Base-by-base conservation (phyloP, 2,113 vertebrate species). In the Rhea americana region DNA sequence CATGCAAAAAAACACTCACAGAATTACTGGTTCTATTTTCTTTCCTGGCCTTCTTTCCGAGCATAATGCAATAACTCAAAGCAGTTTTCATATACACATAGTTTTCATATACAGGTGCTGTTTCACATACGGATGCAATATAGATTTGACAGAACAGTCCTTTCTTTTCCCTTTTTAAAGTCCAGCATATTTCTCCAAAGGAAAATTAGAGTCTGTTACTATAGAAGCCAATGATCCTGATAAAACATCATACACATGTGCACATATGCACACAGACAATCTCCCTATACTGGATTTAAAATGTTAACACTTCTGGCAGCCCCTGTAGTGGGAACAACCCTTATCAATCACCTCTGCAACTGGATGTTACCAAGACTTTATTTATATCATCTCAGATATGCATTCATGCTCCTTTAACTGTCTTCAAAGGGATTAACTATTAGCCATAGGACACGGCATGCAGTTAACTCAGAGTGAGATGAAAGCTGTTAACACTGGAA, bases 351-450 rank as follows among this genome's bases (percentile, higher is more conserved):
- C 22, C 39, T 53, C 58, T 18, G 11, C 45, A 84, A 88, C 9
- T 81, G 76, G 15, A 85, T 81, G 51, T 91, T 82, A 89, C 55
- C 14, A 59, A 67, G 37, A 13, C 39, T 80, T 68, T 61, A 25
- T 91, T 94, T 78, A 91, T 15, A 56, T 90, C 45, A 66, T 25
- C 11, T 72, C 43, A 72, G 85, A 30, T 53, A 82, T 6, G 79
- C 37, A 65, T 83, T 88, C 65, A 81, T 73, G 68, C 76, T 85
- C 68, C 50, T 3, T n/a, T 82, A 85, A 73, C 51, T 56, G 30
- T 61, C 80, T 96, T 95, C 85, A 81, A 61, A 93, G 15, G 32
- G 67, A 88, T 90, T 85, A 92, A 67, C n/a, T 65, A 91, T 90
- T 82, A 96, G 80, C 85, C 83, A 72, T 22, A 86, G 32, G 63